Percentiles rank a stretch among this genome's conserved stretches.
phyloP scores from a whole-genome alignment of 2,888 invertebrate species.

The Bruchidius siliquastri region DNA sequence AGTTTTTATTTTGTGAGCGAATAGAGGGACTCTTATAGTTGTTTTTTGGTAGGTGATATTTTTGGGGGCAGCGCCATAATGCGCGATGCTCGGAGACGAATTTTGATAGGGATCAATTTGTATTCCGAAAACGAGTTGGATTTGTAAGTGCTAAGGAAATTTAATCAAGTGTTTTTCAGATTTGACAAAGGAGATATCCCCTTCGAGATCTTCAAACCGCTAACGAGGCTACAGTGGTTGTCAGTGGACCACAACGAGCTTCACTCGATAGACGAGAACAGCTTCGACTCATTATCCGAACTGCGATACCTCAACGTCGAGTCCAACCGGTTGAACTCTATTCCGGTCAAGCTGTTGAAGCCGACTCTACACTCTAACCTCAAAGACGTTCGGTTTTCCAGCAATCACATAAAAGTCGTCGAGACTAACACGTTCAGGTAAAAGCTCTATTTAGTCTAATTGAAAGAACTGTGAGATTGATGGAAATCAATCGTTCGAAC shows the following conservation, averaged over 20 bases:
- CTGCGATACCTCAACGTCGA: constrained; percentile 80
- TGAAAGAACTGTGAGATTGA: no score
- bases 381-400: constrained; percentile 74
- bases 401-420: constrained; percentile 70
- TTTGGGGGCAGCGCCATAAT: no score
- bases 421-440: constrained; percentile 65
- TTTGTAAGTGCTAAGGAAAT: no score
- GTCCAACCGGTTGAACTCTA: constrained; percentile 71
- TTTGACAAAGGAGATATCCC: constrained; percentile 65
- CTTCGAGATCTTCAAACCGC: constrained; percentile 67
- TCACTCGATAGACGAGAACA: constrained; percentile 65
- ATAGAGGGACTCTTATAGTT: no score
- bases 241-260: constrained; percentile 86
- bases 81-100: no score
- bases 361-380: constrained; percentile 66
- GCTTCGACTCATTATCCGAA: constrained; percentile 64
- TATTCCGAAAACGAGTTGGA: no score
- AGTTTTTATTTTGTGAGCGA: no score
- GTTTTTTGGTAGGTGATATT: no score
- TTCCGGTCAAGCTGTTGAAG: constrained; percentile 66
- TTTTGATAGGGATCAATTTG: no score
- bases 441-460: constrained; percentile 25
- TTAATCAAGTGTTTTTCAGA: constrained; percentile 3
- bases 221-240: constrained; percentile 74
- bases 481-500: no score